Conservation (phyloP, 2,888 invertebrate species). For the Sialis fuliginosa region DNA sequence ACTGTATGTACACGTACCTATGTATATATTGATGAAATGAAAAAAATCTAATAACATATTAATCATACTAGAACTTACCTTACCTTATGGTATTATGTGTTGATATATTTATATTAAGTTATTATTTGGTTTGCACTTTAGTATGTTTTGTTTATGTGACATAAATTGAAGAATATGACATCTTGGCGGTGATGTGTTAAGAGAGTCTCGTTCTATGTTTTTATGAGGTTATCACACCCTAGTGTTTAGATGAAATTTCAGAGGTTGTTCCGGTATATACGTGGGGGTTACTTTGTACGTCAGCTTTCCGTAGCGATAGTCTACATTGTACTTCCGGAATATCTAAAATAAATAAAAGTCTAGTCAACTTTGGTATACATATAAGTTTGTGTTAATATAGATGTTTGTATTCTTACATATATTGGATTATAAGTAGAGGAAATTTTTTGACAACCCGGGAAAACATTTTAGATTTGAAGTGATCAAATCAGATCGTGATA, state of each 20-base stretch:
- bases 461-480: too few species aligned
- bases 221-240: constrained; percentile 17
- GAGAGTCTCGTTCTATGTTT: not conserved
- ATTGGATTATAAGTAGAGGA: not conserved
- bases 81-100: too few species aligned
- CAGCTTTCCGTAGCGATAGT: constrained; percentile 46
- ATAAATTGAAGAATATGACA: too few species aligned
- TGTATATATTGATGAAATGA: too few species aligned
- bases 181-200: not conserved
- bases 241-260: constrained; percentile 43
- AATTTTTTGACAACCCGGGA: not conserved
- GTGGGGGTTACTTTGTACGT: constrained; percentile 57
- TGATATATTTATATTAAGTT: too few species aligned
- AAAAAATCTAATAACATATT: too few species aligned
- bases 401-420: not conserved
- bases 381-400: not conserved
- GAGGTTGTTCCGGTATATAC: constrained; percentile 51
- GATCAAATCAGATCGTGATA: too few species aligned
- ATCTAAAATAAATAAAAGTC: constrained; percentile 29
- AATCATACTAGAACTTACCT: too few species aligned
- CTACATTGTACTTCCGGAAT: constrained; percentile 49
- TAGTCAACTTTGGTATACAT: not conserved
- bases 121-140: too few species aligned
- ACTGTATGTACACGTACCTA: too few species aligned
- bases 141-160: too few species aligned